phyloP scores from a whole-genome alignment of 35 echinoderm and acorn worm genomes.

The Strongylocentrotus purpuratus region DNA sequence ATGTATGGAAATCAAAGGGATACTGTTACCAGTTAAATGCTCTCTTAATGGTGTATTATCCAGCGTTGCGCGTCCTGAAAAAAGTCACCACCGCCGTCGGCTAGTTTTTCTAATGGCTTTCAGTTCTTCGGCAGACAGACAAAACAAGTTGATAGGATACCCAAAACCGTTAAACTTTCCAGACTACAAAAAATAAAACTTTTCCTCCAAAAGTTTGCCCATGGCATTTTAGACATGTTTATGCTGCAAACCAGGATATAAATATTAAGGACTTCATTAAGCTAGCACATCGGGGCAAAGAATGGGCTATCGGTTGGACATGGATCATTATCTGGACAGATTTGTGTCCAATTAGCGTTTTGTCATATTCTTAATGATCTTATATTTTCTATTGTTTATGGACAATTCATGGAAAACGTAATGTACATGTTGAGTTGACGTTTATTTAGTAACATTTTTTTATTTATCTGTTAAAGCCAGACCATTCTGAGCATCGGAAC shows the following conservation, averaged over 20 bases:
- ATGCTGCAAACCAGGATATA: background rate
- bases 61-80: background rate
- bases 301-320: background rate
- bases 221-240: background rate
- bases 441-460: too few species aligned
- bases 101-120: background rate
- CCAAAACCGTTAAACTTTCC: background rate
- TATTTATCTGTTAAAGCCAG: too few species aligned
- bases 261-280: background rate
- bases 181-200: background rate
- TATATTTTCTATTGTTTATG: too few species aligned
- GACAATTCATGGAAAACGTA: too few species aligned
- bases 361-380: too few species aligned
- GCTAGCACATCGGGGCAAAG: background rate
- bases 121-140: background rate
- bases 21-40: too few species aligned
- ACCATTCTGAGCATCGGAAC: too few species aligned
- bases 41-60: background rate
- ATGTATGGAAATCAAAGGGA: too few species aligned
- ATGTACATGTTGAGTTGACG: too few species aligned
- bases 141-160: background rate
- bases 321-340: too few species aligned
- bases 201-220: background rate
- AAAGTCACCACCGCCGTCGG: background rate
- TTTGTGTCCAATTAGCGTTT: too few species aligned